Conservation (phyloP, 1,140 invertebrate genomes). For the Zaprionus tsacasi region DNA sequence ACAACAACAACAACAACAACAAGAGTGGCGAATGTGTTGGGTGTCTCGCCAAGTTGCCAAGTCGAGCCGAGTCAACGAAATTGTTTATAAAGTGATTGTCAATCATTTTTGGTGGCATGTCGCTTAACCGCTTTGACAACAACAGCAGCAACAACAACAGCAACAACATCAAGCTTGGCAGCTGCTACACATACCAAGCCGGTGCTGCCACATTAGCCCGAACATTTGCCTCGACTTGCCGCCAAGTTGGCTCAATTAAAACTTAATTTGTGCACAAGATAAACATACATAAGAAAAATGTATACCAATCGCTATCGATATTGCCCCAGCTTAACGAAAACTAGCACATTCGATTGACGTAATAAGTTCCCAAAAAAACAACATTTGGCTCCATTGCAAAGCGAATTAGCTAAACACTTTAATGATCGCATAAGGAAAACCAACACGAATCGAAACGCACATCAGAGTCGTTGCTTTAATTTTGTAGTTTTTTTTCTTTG, state of each 20-base stretch:
- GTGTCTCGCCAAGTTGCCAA: conserved; percentile 47
- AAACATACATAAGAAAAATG: conserved; percentile 8
- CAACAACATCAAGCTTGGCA: conserved; percentile 65
- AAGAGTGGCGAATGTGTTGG: conserved; percentile 35
- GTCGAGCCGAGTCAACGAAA: conserved; percentile 51
- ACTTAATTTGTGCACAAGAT: conserved; percentile 25
- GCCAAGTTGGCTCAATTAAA: conserved; percentile 59
- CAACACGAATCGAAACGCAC: conserved; percentile 35
- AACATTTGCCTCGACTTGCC: conserved; percentile 39
- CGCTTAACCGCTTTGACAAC: conserved; percentile 76
- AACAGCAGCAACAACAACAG: conserved; percentile 36
- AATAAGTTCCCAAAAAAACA: conserved; percentile 10
- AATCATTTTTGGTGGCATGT: conserved; percentile 82
- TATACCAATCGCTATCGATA: neutral
- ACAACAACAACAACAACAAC: conserved; percentile 15
- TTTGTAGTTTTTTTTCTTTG: conserved; percentile 10
- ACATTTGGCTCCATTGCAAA: conserved; percentile 36
- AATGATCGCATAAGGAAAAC: conserved; percentile 54
- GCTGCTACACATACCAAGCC: conserved; percentile 61
- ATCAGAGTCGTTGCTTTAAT: neutral
- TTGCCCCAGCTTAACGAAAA: conserved; percentile 5
- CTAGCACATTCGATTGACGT: conserved; percentile 5
- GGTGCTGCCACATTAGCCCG: neutral
- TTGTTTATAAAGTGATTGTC: conserved; percentile 81
- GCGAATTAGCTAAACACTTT: conserved; percentile 55